Percentiles rank a stretch among this genome's conserved stretches.
phyloP scores from a whole-genome alignment of 23 tunicate genomes.

The Halocynthia aurantium region DNA sequence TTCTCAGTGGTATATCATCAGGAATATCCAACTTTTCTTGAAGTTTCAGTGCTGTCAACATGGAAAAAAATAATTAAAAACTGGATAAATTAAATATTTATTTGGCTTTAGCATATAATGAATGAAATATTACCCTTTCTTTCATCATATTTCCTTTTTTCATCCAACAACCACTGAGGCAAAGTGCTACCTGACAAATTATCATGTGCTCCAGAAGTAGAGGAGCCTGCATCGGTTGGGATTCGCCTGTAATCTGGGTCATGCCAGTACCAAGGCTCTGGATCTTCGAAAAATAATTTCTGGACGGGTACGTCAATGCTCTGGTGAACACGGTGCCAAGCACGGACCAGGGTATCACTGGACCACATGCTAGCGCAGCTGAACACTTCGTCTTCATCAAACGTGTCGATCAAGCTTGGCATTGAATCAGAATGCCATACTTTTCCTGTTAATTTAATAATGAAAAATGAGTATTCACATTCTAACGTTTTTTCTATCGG shows the following conservation, averaged over 20 bases:
- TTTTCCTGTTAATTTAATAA: neutral
- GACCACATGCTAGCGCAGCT: slow-evolving; percentile 84
- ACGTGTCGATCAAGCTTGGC: neutral
- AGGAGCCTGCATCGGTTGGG: slow-evolving; percentile 19
- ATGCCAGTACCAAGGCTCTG: slow-evolving; percentile 13
- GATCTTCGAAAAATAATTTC: slow-evolving; percentile 11
- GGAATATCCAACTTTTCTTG: neutral
- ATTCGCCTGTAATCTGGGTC: slow-evolving; percentile 44
- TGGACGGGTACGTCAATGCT: slow-evolving; percentile 25
- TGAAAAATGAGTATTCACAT: neutral
- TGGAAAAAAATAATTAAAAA: neutral
- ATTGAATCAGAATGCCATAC: neutral
- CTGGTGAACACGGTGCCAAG: slow-evolving; percentile 58
- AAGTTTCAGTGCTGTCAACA: neutral
- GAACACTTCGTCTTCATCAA: neutral
- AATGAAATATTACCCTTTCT: neutral
- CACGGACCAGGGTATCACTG: slow-evolving; percentile 11
- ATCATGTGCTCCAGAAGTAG: neutral
- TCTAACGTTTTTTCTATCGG: neutral
- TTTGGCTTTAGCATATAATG: neutral
- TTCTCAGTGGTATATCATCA: too few relatives aligned
- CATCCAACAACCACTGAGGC: slow-evolving; percentile 5
- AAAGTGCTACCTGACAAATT: neutral
- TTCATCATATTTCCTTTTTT: neutral
- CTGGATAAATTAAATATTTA: neutral